Percentiles rank a stretch among this genome's conserved stretches.
Evolutionary conservation across 2,888 invertebrate genomes (phyloP).

Genomic region (Invenusta paracnida): DNA sequence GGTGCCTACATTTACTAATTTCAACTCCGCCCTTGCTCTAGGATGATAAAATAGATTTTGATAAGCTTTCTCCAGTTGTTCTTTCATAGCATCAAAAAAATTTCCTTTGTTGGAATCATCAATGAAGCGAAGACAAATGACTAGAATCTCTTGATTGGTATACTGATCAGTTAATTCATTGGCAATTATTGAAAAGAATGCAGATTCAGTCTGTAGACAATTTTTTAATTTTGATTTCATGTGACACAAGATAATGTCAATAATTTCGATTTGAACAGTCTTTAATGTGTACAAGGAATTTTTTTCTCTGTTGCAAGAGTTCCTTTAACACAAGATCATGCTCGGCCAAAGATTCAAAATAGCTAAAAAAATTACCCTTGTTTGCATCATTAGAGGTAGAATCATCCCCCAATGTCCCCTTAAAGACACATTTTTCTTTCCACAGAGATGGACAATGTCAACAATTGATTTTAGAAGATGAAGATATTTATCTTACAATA

Average conservation of each 20-base stretch:
- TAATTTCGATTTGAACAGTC: no score
- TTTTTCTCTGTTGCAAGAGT: neutral
- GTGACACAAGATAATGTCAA: no score
- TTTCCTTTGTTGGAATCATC: neutral
- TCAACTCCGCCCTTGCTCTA: neutral
- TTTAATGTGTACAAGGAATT: no score
- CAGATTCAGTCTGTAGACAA: neutral
- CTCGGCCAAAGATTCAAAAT: neutral
- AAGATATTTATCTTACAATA: neutral
- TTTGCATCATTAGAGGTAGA: neutral
- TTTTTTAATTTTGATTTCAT: neutral
- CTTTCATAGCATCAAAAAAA: neutral
- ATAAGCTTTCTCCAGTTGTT: neutral
- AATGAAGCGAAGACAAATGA: neutral
- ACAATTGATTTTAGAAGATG: neutral
- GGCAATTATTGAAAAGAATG: constrained; percentile 25
- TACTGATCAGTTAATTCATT: neutral
- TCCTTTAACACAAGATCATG: neutral
- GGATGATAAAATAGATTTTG: neutral
- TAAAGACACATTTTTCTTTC: neutral
- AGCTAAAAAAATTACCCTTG: neutral
- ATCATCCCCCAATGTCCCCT: neutral
- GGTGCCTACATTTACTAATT: neutral
- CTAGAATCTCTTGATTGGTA: constrained; percentile 25
- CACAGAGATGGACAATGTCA: neutral